Conservation (phyloP, 2,113 vertebrate genomes). For the Pholis gunnellus region DNA sequence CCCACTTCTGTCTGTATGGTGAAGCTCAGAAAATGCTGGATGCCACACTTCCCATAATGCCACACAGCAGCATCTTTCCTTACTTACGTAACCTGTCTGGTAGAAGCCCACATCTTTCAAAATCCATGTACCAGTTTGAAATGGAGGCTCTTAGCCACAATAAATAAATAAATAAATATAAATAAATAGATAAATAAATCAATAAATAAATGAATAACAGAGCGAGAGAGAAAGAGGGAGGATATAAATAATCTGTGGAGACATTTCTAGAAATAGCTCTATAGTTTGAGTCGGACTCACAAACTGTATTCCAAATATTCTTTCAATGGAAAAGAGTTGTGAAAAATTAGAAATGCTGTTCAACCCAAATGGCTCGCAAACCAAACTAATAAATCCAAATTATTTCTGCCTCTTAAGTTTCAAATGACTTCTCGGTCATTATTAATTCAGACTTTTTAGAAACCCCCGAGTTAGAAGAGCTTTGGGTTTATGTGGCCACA, state of each 20-base stretch:
- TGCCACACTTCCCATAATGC: background rate
- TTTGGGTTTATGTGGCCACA: background rate
- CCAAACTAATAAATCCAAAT: slow-evolving; percentile 43
- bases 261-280: background rate
- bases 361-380: slow-evolving; percentile 17
- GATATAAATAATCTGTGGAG: background rate
- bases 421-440: slow-evolving; percentile 14
- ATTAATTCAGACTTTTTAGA: slow-evolving; percentile 27
- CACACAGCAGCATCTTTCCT: background rate
- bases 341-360: slow-evolving; percentile 24
- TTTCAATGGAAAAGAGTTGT: background rate
- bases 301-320: background rate
- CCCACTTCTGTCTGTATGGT: background rate
- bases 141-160: background rate
- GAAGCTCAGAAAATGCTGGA: background rate
- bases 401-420: slow-evolving; percentile 32
- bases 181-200: too few species aligned
- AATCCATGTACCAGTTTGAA: background rate
- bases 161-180: background rate
- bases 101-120: background rate
- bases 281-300: background rate
- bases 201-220: background rate
- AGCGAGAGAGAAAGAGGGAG: background rate
- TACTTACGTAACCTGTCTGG: background rate
- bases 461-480: slow-evolving; percentile 20